A percentile compares a stretch with the other conserved stretches of the same genome.
phyloP scores from a whole-genome alignment of 2,113 vertebrate genomes.

The Triplophysa dalaica region DNA sequence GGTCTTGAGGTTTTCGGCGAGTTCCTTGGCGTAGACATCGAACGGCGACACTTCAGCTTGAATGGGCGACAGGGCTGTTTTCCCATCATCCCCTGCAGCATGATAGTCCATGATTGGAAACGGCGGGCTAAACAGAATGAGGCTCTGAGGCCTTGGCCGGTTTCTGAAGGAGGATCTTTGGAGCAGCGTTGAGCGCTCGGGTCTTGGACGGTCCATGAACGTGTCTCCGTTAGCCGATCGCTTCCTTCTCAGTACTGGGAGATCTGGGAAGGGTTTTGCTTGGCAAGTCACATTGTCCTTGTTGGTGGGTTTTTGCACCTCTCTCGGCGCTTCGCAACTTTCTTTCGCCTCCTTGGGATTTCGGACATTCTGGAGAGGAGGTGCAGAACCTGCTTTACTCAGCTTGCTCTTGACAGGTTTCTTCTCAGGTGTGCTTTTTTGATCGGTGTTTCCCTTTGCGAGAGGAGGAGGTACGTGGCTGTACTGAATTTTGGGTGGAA shows the following conservation, averaged over 20 bases:
- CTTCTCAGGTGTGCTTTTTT: conserved; percentile 32
- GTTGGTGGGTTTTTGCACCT: conserved; percentile 64
- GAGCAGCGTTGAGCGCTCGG: conserved; percentile 78
- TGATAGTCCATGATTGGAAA: conserved; percentile 96
- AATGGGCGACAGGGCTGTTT: conserved; percentile 83
- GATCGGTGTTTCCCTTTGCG: conserved; percentile 63
- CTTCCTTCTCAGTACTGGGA: conserved; percentile 80
- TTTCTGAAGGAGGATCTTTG: conserved; percentile 89
- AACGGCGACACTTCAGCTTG: conserved; percentile 77
- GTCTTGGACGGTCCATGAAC: conserved; percentile 83
- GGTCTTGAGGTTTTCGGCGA: conserved; percentile 75
- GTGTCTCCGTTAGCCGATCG: conserved; percentile 82
- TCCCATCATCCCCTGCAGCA: conserved; percentile 80
- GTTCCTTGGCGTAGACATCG: conserved; percentile 77
- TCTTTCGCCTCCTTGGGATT: conserved; percentile 80
- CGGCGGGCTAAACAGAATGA: conserved; percentile 95
- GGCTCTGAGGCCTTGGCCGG: conserved; percentile 92
- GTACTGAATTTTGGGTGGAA: conserved; percentile 93
- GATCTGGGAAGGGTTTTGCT: conserved; percentile 66
- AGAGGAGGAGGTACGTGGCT: conserved; percentile 88
- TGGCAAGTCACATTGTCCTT: conserved; percentile 66
- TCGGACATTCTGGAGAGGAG: conserved; percentile 67
- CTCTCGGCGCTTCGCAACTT: conserved; percentile 70
- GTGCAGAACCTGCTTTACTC: conserved; percentile 64
- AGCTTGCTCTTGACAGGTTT: conserved; percentile 46